Conservation (phyloP, 2,113 vertebrate species). For the Vulpes lagopus region DNA sequence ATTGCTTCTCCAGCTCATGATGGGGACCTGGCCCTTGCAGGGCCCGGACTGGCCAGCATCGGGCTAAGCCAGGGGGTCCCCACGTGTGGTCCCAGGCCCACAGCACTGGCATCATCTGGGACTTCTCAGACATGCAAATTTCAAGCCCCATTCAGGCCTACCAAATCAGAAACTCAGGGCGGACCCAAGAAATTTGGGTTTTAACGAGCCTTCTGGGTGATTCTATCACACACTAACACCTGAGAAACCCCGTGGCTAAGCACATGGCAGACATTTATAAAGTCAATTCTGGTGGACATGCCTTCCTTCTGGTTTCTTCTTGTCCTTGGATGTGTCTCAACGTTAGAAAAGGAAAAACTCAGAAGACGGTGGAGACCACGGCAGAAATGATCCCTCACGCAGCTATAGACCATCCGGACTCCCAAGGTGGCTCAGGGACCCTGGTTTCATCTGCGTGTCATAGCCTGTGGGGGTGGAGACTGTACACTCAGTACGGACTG, state of each 20-base stretch:
- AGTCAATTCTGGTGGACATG: background rate
- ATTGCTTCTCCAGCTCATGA: accelerated
- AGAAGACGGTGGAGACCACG: background rate
- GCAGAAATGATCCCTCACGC: background rate
- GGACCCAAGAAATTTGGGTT: background rate
- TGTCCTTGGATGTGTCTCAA: background rate
- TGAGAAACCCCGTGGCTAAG: background rate
- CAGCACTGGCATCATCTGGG: background rate
- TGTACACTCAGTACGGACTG: background rate
- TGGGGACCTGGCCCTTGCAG: background rate
- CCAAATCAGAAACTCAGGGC: background rate
- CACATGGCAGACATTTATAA: background rate
- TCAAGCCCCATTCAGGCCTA: background rate
- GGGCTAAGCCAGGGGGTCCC: background rate
- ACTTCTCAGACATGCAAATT: background rate
- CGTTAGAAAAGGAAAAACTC: background rate
- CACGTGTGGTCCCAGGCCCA: background rate
- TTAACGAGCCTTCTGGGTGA: background rate
- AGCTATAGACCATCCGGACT: background rate
- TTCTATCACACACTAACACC: background rate
- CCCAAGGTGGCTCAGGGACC: background rate
- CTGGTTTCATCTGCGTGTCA: background rate
- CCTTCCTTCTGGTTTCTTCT: background rate
- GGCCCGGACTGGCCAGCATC: accelerated
- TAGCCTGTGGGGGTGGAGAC: background rate